These are phyloP conservation scores for Turdus rufiventris DNA, from an alignment of 2,113 vertebrate species.

Conservation along the genomic window DNA sequence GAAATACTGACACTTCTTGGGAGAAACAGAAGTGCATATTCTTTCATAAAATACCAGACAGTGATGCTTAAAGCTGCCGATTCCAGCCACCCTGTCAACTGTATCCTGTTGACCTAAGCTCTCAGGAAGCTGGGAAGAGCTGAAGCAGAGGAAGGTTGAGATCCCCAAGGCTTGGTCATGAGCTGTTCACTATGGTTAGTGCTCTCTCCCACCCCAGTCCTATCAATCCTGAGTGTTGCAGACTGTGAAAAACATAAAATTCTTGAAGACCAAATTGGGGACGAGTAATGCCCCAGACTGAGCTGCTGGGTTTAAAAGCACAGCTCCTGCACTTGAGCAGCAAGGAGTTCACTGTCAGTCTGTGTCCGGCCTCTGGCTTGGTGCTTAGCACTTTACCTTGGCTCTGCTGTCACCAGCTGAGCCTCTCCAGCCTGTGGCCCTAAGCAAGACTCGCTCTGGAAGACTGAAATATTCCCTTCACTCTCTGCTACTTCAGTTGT, in stretches of 20 bases:
- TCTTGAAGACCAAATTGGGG: neutral
- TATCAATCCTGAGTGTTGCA: neutral
- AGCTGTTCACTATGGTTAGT: neutral
- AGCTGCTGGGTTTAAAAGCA: neutral
- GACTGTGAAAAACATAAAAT: neutral
- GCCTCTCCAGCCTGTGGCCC: neutral
- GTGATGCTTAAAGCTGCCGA: neutral
- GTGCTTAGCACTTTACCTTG: neutral
- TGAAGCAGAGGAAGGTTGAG: neutral
- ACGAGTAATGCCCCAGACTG: accelerated
- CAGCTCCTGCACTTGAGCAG: neutral
- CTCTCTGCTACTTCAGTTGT: neutral
- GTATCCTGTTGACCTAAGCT: neutral
- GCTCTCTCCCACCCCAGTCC: neutral
- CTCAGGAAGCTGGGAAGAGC: neutral
- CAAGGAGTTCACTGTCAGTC: neutral
- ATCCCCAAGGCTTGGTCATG: neutral
- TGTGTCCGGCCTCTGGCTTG: neutral
- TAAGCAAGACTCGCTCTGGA: neutral
- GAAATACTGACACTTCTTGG: neutral
- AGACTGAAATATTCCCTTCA: neutral
- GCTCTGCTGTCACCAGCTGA: neutral
- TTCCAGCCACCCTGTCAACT: neutral
- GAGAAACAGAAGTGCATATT: neutral
- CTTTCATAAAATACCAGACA: neutral